Conservation (phyloP, 2,113 vertebrate genomes). For the Lucifuga dentata region DNA sequence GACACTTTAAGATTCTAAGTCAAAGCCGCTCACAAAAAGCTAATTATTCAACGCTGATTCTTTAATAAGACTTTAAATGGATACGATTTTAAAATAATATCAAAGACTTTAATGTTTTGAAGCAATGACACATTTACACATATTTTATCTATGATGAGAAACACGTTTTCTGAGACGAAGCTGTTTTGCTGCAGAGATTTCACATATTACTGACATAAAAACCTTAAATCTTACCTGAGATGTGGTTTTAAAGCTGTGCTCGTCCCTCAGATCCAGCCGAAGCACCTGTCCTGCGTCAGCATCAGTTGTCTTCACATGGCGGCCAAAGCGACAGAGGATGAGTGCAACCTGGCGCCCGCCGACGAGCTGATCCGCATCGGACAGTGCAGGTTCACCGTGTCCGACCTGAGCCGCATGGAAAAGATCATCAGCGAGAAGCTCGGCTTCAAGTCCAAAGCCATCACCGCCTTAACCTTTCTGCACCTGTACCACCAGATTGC, state of each 20-base stretch:
- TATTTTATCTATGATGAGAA: too few relatives aligned
- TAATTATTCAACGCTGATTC: too few relatives aligned
- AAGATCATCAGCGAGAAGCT: slow-evolving; percentile 96
- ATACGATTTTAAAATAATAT: too few relatives aligned
- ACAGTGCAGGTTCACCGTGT: slow-evolving; percentile 95
- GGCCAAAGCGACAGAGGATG: slow-evolving; percentile 89
- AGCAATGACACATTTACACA: too few relatives aligned
- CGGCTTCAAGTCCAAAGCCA: slow-evolving; percentile 92
- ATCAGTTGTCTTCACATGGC: slow-evolving; percentile 94
- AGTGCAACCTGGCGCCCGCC: slow-evolving; percentile 88
- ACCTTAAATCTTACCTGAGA: neutral
- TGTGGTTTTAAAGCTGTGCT: too few relatives aligned
- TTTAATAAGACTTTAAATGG: too few relatives aligned
- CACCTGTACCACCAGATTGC: slow-evolving; percentile 93
- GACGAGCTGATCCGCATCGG: slow-evolving; percentile 96
- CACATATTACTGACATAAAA: too few relatives aligned
- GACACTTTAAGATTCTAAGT: too few relatives aligned
- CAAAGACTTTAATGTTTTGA: too few relatives aligned
- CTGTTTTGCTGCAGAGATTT: too few relatives aligned
- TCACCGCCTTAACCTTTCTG: slow-evolving; percentile 99
- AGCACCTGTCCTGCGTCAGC: slow-evolving; percentile 96
- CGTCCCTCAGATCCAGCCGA: slow-evolving; percentile 89
- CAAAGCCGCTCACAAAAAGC: too few relatives aligned
- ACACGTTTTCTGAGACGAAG: too few relatives aligned
- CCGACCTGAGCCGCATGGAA: slow-evolving; percentile 95